phyloP scores from a whole-genome alignment of 1,140 invertebrate species.

The Drosophila parabipectinata region DNA sequence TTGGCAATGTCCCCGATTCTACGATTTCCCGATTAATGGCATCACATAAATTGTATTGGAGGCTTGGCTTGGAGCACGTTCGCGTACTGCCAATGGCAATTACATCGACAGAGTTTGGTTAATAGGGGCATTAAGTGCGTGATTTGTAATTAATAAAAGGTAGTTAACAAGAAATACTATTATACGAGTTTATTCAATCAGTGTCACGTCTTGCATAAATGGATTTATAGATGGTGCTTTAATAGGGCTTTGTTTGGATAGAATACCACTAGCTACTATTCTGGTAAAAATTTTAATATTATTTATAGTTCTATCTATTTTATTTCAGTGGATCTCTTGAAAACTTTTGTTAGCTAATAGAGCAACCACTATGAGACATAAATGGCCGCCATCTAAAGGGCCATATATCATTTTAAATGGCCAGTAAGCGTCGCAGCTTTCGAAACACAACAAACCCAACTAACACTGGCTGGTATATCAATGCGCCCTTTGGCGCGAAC shows the following conservation, averaged over 20 bases:
- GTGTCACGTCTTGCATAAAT: background rate
- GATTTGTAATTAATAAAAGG: slow-evolving; percentile 29
- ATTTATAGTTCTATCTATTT: background rate
- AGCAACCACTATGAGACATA: slow-evolving; percentile 18
- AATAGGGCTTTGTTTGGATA: background rate
- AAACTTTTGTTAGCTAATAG: slow-evolving; percentile 15
- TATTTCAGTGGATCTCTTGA: background rate
- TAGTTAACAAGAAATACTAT: background rate
- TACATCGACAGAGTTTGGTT: slow-evolving; percentile 23
- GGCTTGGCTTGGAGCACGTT: slow-evolving; percentile 12
- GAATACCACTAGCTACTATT: too few species aligned
- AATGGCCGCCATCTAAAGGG: slow-evolving; percentile 29
- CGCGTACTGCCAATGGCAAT: slow-evolving; percentile 14
- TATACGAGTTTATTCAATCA: background rate
- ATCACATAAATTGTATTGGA: slow-evolving; percentile 34
- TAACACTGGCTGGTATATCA: slow-evolving; percentile 34
- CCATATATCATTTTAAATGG: slow-evolving; percentile 76
- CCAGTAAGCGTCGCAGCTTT: slow-evolving; percentile 45
- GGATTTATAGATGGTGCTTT: background rate
- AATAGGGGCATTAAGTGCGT: slow-evolving; percentile 19
- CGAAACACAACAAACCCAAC: slow-evolving; percentile 9
- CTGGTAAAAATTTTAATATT: too few species aligned
- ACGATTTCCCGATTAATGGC: background rate
- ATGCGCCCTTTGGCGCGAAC: slow-evolving; percentile 23
- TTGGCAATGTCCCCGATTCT: slow-evolving; percentile 2